phyloP scores from a whole-genome alignment of 2,113 vertebrate species.

The Piaya cayana region DNA sequence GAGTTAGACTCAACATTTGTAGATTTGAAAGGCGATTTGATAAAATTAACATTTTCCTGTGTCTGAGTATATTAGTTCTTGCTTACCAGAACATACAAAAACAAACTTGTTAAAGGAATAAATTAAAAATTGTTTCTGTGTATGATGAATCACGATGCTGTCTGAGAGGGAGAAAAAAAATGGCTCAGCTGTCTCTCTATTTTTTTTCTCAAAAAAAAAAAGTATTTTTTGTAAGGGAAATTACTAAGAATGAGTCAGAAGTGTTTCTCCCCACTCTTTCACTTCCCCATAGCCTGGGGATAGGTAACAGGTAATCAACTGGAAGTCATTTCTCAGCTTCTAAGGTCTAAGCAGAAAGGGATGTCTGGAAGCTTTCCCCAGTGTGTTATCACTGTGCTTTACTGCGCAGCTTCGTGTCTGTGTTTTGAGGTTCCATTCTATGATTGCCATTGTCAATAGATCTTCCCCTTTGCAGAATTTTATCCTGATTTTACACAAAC shows the following conservation, averaged over 20 bases:
- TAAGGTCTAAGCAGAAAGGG: background rate
- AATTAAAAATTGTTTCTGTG: constrained; percentile 53
- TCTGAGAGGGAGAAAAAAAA: constrained; percentile 23
- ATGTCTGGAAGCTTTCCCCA: background rate
- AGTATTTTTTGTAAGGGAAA: background rate
- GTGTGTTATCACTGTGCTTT: background rate
- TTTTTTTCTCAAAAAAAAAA: background rate
- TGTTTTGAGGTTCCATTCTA: background rate
- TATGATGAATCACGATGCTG: constrained; percentile 62
- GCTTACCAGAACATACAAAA: constrained; percentile 44
- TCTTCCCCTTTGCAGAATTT: background rate
- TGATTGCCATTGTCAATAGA: background rate
- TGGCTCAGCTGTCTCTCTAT: background rate
- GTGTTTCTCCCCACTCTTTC: background rate
- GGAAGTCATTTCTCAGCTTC: background rate
- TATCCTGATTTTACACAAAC: background rate
- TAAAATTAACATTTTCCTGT: constrained; percentile 21
- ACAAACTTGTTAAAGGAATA: constrained; percentile 49
- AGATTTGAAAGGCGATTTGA: background rate
- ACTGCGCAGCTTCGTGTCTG: background rate
- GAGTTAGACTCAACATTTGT: constrained; percentile 19
- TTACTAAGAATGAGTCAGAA: constrained; percentile 27
- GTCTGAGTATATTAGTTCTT: constrained; percentile 42
- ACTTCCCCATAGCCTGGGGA: background rate
- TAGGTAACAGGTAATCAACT: background rate